Percentiles rank a stretch among this genome's conserved stretches.
phyloP scores from a whole-genome alignment of 2,113 vertebrate genomes.

The Casuarius casuarius region DNA sequence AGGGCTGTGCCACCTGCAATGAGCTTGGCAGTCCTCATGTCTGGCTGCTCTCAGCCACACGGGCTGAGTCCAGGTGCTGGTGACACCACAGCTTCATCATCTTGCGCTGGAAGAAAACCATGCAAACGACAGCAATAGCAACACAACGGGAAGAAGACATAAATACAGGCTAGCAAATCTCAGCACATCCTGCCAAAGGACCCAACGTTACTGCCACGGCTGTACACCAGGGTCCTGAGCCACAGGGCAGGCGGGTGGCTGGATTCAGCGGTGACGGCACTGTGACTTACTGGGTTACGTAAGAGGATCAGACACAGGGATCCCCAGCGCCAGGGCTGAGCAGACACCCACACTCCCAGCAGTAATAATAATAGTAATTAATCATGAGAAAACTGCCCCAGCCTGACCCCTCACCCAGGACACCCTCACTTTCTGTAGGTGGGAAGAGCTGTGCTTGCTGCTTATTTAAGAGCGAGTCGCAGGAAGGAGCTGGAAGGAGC shows the following conservation, averaged over 20 bases:
- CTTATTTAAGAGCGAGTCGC: fast-evolving
- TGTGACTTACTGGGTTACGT: neutral
- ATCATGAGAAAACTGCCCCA: constrained; percentile 5
- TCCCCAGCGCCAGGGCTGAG: neutral
- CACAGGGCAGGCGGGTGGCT: neutral
- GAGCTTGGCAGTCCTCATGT: too few relatives aligned
- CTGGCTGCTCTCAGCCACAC: neutral
- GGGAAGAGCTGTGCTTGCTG: neutral
- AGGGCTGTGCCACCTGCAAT: too few relatives aligned
- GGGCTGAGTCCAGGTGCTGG: neutral
- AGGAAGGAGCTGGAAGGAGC: neutral
- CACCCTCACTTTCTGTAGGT: neutral
- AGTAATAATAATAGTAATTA: neutral
- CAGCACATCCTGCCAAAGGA: neutral
- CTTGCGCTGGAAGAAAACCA: neutral
- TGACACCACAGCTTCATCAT: neutral
- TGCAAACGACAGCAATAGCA: neutral
- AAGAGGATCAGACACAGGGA: neutral
- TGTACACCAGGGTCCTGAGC: neutral
- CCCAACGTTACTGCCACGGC: neutral
- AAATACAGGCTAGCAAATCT: neutral
- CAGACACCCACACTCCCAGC: neutral
- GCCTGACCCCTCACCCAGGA: constrained; percentile 41
- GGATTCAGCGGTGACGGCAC: neutral
- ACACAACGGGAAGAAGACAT: neutral